phyloP scores from a whole-genome alignment of 2,113 vertebrate genomes.

The Lucifuga dentata region DNA sequence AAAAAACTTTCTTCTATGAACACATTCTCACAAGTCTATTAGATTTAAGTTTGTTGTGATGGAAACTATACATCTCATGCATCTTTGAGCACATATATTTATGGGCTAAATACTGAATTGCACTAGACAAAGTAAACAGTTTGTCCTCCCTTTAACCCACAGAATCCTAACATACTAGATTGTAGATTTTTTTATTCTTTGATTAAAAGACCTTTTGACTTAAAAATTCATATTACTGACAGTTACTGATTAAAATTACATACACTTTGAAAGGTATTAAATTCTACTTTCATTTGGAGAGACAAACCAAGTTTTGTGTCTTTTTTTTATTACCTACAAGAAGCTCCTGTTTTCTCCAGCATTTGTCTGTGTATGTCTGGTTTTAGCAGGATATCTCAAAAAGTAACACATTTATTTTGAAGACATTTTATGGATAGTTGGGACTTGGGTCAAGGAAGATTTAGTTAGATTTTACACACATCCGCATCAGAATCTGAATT shows the following conservation, averaged over 20 bases:
- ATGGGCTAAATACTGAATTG: conserved; percentile 4
- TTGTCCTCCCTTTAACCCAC: conserved; percentile 6
- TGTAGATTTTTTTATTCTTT: neutral
- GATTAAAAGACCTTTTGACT: neutral
- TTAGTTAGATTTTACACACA: too few species aligned
- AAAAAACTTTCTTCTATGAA: conserved; percentile 40
- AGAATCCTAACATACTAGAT: neutral
- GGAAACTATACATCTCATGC: conserved; percentile 17
- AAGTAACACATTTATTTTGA: too few species aligned
- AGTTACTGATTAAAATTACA: conserved; percentile 10
- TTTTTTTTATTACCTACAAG: too few species aligned
- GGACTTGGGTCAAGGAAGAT: too few species aligned
- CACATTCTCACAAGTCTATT: conserved; percentile 28
- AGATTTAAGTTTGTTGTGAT: conserved; percentile 14
- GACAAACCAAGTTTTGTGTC: neutral
- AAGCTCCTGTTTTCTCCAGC: too few species aligned
- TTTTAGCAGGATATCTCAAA: too few species aligned
- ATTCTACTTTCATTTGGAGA: conserved; percentile 5
- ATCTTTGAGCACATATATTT: conserved; percentile 5
- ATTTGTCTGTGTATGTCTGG: too few species aligned
- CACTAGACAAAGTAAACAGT: conserved; percentile 12
- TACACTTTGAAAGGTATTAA: conserved; percentile 30
- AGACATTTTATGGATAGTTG: too few species aligned
- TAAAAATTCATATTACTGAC: conserved; percentile 4
- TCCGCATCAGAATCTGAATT: too few species aligned